Base-by-base conservation (phyloP, 2,888 invertebrate species). In the Xanthia togata region DNA sequence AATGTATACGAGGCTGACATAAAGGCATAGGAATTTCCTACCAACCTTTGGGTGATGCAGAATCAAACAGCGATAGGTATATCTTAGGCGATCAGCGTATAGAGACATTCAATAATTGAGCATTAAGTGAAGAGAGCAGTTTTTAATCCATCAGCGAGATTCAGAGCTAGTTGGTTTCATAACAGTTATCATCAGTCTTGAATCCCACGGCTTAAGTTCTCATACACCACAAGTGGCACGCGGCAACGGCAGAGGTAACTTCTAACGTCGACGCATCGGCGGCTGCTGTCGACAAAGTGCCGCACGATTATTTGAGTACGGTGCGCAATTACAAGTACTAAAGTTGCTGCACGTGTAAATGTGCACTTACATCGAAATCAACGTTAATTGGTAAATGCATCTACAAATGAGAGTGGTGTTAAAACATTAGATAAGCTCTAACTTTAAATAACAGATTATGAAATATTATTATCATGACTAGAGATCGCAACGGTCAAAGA, bases 401-500 rank as follows among this genome's bases (percentile, higher is more conserved):
- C 3, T 26, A 20, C 3, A 35, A 50, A 53, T 41, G 12, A 60
- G 41, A 41, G 41, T 26, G 3, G 5, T n/a, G 26, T 9, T 14
- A 26, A 65, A 38, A 23, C 9, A 14, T n/a, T 26, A 14, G n/a
- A 1, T 41, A 44, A 38, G 60, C n/a, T 17, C 3, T 31, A 73
- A 59, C 11, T 79, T 78, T 63, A 59, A 73, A 67, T 74, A 68
- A 44, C 68, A 64, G 79, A 74, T 83, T 71, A 69, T 53, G 63
- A 53, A 75, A 50, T 26, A 35, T 26, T 31, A 47, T 44, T 26
- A 35, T 26, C 38, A 47, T 44, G 84, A 83, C 70, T 75, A 59
- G 69, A 79, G 64, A 62, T 79, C 17, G 62, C 47, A 35, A 53
- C 35, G 67, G 76, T 76, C 73, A 80, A 60, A 80, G 76, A 71